Conservation (phyloP, 2,888 invertebrate species). For the Campaea margaritaria region DNA sequence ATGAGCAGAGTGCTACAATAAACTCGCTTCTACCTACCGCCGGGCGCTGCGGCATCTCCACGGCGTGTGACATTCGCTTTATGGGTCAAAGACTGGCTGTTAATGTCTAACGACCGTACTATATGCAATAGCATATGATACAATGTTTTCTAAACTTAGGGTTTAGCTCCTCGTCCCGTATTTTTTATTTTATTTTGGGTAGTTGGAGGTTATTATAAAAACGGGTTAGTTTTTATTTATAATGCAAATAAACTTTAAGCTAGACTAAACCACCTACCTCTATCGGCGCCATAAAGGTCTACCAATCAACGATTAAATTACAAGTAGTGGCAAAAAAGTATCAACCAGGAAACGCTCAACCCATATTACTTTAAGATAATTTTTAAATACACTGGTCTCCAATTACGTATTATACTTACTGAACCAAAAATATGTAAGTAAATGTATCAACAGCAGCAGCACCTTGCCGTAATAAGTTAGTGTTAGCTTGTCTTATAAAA, state of each 20-base stretch:
- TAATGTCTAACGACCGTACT: no score
- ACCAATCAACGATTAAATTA: slow-evolving; percentile 21
- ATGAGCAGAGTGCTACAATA: no score
- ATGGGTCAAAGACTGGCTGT: no score
- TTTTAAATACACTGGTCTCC: slow-evolving; percentile 4
- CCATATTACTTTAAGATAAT: slow-evolving; percentile 11
- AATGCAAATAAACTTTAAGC: slow-evolving; percentile 4
- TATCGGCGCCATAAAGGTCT: slow-evolving; percentile 20
- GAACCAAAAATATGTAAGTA: background rate
- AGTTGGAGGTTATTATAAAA: no score
- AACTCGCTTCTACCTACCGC: no score
- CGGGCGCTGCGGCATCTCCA: no score
- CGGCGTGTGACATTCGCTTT: no score
- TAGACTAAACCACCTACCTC: slow-evolving; percentile 12
- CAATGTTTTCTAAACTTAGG: no score
- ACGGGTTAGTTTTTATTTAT: no score
- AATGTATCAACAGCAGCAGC: background rate
- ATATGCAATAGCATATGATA: no score
- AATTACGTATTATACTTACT: slow-evolving; percentile 8
- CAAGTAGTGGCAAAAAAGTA: slow-evolving; percentile 17
- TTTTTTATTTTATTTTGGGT: no score
- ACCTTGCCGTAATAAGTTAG: slow-evolving; percentile 1
- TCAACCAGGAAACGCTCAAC: slow-evolving; percentile 24
- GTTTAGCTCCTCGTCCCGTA: no score
- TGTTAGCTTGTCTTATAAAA: background rate